Conservation (phyloP, 2,113 vertebrate species). For the Falcunculus frontatus region DNA sequence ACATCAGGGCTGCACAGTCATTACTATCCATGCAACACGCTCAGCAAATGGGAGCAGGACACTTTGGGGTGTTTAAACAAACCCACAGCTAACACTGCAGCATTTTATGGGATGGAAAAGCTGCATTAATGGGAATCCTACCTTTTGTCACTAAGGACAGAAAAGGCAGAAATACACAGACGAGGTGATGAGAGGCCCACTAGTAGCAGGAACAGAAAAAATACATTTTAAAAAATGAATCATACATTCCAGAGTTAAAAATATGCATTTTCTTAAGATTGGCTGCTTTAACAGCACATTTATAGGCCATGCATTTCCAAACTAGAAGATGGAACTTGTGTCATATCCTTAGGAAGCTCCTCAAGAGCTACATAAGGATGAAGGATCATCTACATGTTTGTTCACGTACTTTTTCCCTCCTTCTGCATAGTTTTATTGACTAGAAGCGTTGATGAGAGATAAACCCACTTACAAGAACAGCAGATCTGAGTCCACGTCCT, state of each 20-base stretch:
- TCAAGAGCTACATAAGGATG: background rate
- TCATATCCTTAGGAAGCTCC: background rate
- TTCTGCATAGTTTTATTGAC: background rate
- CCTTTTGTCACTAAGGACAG: background rate
- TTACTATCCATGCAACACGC: background rate
- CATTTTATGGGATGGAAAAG: background rate
- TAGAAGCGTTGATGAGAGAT: background rate
- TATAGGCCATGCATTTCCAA: background rate
- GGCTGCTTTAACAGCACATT: background rate
- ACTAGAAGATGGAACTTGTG: background rate
- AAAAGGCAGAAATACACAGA: background rate
- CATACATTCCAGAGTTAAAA: background rate
- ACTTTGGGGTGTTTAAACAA: background rate
- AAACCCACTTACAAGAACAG: background rate
- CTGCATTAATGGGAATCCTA: background rate
- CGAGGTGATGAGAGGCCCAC: background rate
- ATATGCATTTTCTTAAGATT: background rate
- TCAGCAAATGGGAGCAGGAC: background rate
- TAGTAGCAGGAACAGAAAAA: background rate
- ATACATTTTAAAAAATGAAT: background rate
- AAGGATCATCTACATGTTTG: background rate
- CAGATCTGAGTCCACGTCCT: background rate
- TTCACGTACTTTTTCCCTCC: accelerated
- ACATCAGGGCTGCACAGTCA: background rate
- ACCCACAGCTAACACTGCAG: background rate